These are phyloP conservation scores for Apamea monoglypha DNA, from an alignment of 2,888 invertebrate species.

Conservation along the genomic window DNA sequence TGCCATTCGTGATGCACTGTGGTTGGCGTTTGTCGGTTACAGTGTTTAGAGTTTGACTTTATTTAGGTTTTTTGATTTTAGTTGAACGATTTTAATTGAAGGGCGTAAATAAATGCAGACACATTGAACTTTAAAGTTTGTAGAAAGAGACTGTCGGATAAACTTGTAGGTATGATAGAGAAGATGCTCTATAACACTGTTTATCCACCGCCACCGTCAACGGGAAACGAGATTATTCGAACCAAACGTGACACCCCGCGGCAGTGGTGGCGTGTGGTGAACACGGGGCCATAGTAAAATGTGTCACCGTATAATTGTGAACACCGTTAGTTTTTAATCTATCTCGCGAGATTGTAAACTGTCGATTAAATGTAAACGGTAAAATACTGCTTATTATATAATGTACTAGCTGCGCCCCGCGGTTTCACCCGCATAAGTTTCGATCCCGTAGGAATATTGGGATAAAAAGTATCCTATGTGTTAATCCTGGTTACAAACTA, in stretches of 20 bases:
- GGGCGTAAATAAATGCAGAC: neutral
- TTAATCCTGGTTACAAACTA: too few relatives aligned
- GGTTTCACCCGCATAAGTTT: too few relatives aligned
- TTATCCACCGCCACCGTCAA: neutral
- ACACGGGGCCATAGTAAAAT: neutral
- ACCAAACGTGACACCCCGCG: neutral
- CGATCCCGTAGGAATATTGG: too few relatives aligned
- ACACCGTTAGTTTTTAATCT: too few relatives aligned
- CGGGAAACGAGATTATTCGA: neutral
- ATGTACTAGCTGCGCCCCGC: too few relatives aligned
- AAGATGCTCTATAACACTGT: neutral
- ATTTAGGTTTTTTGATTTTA: neutral
- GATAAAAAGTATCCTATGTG: too few relatives aligned
- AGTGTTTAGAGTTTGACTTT: constrained; percentile 11
- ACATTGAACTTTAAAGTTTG: neutral
- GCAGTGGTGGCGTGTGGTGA: too few relatives aligned
- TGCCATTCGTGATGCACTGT: constrained; percentile 31
- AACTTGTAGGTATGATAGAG: neutral
- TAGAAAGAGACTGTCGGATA: neutral
- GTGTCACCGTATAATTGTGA: too few relatives aligned
- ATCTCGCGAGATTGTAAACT: neutral
- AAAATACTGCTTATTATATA: too few relatives aligned
- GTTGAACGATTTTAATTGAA: neutral
- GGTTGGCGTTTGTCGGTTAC: constrained; percentile 8
- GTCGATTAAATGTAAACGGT: too few relatives aligned